Conservation (phyloP, 2,113 vertebrate species). For the Brachionichthys hirsutus region DNA sequence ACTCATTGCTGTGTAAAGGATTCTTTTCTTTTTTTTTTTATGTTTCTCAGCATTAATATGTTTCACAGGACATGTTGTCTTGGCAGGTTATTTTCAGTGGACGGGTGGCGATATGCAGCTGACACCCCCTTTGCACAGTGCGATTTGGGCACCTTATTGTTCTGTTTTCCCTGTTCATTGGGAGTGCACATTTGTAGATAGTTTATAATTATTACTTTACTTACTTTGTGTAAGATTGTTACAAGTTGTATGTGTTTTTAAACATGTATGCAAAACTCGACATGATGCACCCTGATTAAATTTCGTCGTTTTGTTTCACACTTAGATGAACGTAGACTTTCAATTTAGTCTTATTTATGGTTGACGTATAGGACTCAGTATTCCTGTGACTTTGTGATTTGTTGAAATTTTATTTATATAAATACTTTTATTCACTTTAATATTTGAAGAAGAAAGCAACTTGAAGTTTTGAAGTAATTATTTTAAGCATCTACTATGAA, state of each 20-base stretch:
- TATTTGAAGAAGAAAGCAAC: slow-evolving; percentile 67
- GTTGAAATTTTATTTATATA: slow-evolving; percentile 81
- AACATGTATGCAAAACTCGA: slow-evolving; percentile 66
- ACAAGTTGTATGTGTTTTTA: slow-evolving; percentile 60
- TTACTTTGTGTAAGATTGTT: slow-evolving; percentile 65
- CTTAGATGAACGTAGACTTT: slow-evolving; percentile 71
- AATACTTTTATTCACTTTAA: slow-evolving; percentile 70
- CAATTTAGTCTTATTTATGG: slow-evolving; percentile 77
- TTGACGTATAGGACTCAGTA: slow-evolving; percentile 65
- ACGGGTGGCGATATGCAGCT: slow-evolving; percentile 69
- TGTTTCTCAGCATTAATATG: slow-evolving; percentile 61
- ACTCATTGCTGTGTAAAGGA: slow-evolving; percentile 69
- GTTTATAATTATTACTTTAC: slow-evolving; percentile 63
- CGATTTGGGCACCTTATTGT: slow-evolving; percentile 70
- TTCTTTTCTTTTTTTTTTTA: slow-evolving; percentile 53
- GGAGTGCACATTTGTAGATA: slow-evolving; percentile 78
- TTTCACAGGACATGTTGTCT: slow-evolving; percentile 62
- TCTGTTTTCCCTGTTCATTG: slow-evolving; percentile 50
- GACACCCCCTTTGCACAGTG: slow-evolving; percentile 80
- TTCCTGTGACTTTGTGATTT: slow-evolving; percentile 70
- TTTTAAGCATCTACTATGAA: background rate
- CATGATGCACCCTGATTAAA: slow-evolving; percentile 70
- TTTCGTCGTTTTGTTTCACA: slow-evolving; percentile 70
- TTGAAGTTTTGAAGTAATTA: slow-evolving; percentile 22
- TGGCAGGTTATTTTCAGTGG: slow-evolving; percentile 70